Base-by-base conservation (phyloP, 1,140 invertebrate genomes). In the Pseudomyrmex cubaensis region DNA sequence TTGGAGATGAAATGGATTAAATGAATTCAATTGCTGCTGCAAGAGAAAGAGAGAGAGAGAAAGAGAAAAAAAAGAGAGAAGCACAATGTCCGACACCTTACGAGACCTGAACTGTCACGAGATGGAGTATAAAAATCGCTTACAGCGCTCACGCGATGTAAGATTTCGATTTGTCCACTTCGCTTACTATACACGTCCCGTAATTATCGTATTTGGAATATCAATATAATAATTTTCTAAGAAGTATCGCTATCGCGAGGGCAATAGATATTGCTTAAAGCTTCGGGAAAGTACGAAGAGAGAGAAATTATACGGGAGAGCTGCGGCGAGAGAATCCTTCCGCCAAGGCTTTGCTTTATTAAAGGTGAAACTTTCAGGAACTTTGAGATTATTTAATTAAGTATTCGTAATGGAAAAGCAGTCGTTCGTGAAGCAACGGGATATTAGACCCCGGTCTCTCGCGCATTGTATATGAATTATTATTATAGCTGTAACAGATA, bases 1-100 rank as follows among this genome's bases (percentile, higher is more conserved):
- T 90, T 89, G 86, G 44, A 69, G 63, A 85, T 77, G 73, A 76
- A 90, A 89, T 70, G 87, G 85, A 88, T 88, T 90, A 88, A 89
- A 87, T 76, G 84, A 74, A 86, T 87, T 75, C 80, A 89, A 89
- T 90, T 83, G 83, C 80, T 54, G 50, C 56, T 61, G 44, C 15
- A 22, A 59, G n/a, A 35, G 25, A 25, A 2, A 25, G 25, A 25
- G 25, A 25, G 25, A 25, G 35, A 35, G 35, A 35, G n/a, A 35
- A 0, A 35, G 5, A 35, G 35, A 35, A 1, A 35, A 35, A 7
- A 35, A 35, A 35, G 5, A 35, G 35, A 72, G 15, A 4, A 70
- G 54, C 20, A 56, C 54, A 72, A 61, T 15, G 22, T 64, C 20
- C 48, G 44, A 76, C 25, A 72, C 54, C 20, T 80, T 54, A 59